Evolutionary conservation across 2,113 vertebrate species (phyloP), one percentile per base, ranked within the genome.

Genomic region (Muscicapa adusta): DNA sequence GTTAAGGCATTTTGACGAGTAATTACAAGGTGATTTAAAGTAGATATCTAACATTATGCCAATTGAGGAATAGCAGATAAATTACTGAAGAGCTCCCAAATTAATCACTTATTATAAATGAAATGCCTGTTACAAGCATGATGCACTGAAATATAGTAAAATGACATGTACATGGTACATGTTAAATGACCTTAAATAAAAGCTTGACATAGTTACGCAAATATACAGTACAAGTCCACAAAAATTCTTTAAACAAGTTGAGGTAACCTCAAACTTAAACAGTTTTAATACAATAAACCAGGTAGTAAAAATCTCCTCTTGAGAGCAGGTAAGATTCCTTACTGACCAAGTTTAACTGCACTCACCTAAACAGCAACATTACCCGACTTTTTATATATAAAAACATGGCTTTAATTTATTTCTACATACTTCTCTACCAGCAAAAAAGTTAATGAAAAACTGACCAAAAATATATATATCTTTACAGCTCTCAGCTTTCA

Each of bases 111-210:
- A 87, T 93, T 96, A 94, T 94, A 97, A 98, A 97, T 97, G 97
- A 98, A 98, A 98, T 98, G 98, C 98, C 98, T 98, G 98, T 98
- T 98, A 98, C 98, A 99, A 99, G 98, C 98, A 98, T 98, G 98
- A 97, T 97, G 97, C 96, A 96, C 94, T 97, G 96, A 98, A 97
- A 98, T 97, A 98, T 88, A 96, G 95, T 97, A 97, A 96, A 96
- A 97, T 97, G 97, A 98, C 98, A 98, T 98, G 98, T 98, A 98
- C 98, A 98, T 97, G 95, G 98, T 98, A 98, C 98, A 98, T 98
- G 98, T 98, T 97, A 97, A 98, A 97, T 95, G 97, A 97, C 97
- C 97, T 98, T 98, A 97, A 98, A 98, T 98, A 98, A 98, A 98
- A 97, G 97, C 96, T 94, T 78, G 92, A 98, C 96, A 96, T 94